Evolutionary conservation across 2,797 vertebrate genomes (phyloP).

Genomic region (Carcharodon carcharias): DNA sequence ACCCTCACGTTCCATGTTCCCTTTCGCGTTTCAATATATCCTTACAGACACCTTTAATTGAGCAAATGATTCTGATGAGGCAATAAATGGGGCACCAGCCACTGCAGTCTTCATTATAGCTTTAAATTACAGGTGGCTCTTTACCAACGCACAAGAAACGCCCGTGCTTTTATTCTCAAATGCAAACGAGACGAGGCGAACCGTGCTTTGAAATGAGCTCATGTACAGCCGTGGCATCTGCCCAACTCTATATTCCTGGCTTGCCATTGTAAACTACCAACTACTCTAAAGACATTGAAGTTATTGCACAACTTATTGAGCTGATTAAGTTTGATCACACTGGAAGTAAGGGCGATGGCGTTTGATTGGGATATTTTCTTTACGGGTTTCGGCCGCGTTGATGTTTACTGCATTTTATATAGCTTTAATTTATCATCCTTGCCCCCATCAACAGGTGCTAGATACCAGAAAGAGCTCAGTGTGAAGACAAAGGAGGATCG

Average conservation of each 20-base stretch:
- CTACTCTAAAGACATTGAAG: neutral
- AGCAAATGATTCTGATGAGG: neutral
- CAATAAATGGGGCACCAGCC: slow-evolving; percentile 19
- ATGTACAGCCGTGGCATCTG: no score
- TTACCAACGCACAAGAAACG: neutral
- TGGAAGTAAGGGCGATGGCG: no score
- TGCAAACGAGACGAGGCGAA: neutral
- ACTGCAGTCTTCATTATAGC: neutral
- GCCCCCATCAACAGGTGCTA: slow-evolving; percentile 28
- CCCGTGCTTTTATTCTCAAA: neutral
- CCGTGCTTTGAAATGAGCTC: slow-evolving; percentile 1
- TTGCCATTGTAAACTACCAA: neutral
- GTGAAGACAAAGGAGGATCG: slow-evolving; percentile 5
- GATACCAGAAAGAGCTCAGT: slow-evolving; percentile 19
- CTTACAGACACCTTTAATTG: slow-evolving; percentile 30
- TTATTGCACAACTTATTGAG: neutral
- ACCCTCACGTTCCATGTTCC: neutral
- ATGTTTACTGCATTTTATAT: neutral
- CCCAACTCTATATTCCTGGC: neutral
- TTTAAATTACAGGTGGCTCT: slow-evolving; percentile 14
- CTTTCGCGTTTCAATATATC: neutral
- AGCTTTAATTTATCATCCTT: slow-evolving; percentile 29
- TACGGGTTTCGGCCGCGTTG: neutral
- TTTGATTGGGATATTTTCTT: neutral
- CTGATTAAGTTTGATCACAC: neutral